Evolutionary conservation across 2,888 invertebrate species (phyloP), one percentile per base, ranked within the genome.

Genomic region (Aspidiotus rigidus): DNA sequence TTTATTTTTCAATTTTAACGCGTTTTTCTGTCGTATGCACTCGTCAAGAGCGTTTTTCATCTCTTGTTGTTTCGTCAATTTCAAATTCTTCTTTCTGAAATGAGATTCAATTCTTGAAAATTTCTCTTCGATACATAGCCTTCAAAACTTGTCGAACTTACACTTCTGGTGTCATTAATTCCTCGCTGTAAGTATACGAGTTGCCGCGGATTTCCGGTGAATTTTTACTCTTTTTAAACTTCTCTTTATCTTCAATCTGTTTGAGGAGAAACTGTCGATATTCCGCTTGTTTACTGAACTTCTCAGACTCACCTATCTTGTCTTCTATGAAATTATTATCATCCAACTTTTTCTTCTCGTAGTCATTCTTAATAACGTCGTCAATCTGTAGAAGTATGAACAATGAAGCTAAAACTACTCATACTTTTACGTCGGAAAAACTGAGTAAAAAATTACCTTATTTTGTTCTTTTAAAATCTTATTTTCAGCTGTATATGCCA

Each of bases 61-160:
- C 13, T 59, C 59, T 39, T 13, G 16, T 59, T 59, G 59, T 28
- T 59, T 59, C 6, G 10, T 15, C 6, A 59, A 13, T 28, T 59
- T 59, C 59, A 59, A 7, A 59, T 59, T 28, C 7, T 17, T 28
- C 39, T 59, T 59, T 10, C 59, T 59, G 56, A 9, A 55, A 55
- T 28, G 5, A 28, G 28, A 5, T 28, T 28, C 28, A 49, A 49
- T 49, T 11, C 6, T 49, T 13, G 3, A 6, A 49, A 49, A 49
- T 49, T 49, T 13, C n/a, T 6, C 2, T 6, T 3, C 11, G 28
- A 28, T n/a, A n/a, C 11, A 49, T 49, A 1, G 17, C 59, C 10
- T 59, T 59, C 28, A 1, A 56, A 59, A 59, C 28, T 28, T 13
- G 28, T 39, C 28, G 8, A 39, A 13, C 16, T 59, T 59, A 39